Base-by-base conservation (phyloP, 1,140 invertebrate genomes). In the Berghia stephanieae region DNA sequence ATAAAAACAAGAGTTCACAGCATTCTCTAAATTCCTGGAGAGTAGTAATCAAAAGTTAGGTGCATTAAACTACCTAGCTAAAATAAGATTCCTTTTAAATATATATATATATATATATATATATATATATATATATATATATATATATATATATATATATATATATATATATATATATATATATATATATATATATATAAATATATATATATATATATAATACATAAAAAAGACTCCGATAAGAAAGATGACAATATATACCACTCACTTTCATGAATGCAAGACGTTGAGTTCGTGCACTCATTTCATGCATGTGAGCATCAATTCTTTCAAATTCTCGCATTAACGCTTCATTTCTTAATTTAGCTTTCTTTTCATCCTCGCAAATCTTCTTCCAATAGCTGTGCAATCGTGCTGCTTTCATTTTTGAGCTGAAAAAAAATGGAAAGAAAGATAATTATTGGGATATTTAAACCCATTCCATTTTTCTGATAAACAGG, bases 351-450 rank as follows among this genome's bases (percentile, higher is more conserved):
- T 86, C 82, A 83, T 89, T 89, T 71, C 88, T 80, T 55, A 83
- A 79, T 63, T 84, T 84, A 67, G 85, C 86, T 69, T 80, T 78
- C 52, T 82, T 82, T 72, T 88, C 85, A 78, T 88, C 86, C 57
- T 87, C 84, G 85, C 87, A 88, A 38, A 88, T 78, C 71, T 86
- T 86, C 75, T 81, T 86, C 87, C 87, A 88, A 75, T 88, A 87
- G 40, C 74, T 83, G 36, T 88, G 83, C 49, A 88, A 73, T 36
- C 83, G 83, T 18, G 80, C 70, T 27, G 84, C 85, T 79, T 84
- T 83, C 67, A 88, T 67, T 57, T 85, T 86, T 13, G 82, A 75
- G 40, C 87, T 88, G 68, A 67, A 80, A 79, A 40, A 66, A 10
- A 70, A 42, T 44, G 49, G 0, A 49, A 75, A 55, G 4, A 4